Base-by-base conservation (phyloP, 2,888 invertebrate genomes). In the Dynastes hyllus region DNA sequence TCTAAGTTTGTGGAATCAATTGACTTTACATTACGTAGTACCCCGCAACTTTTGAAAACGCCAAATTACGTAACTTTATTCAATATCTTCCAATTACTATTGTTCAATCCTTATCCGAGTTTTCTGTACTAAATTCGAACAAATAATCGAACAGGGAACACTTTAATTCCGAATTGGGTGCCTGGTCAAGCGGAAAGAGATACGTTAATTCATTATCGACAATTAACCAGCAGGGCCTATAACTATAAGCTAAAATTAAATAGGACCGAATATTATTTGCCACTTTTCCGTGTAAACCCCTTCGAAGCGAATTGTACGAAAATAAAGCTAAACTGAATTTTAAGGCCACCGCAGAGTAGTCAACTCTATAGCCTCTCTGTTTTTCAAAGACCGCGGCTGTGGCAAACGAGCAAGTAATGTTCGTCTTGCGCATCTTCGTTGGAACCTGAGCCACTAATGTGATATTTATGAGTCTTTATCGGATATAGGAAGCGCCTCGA, bases 371-470 rank as follows among this genome's bases (percentile, higher is more conserved):
- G 84, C 84, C 83, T 84, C 80, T 84, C 78, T 84, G 85, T 73
- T 78, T 86, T 86, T 87, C 87, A 86, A 86, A 83, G 86, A 85
- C 83, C 83, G 81, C 84, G 84, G 86, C 85, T 87, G 87, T 85
- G 86, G 87, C 86, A 87, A 87, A 88, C 87, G 88, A 88, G 87
- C 85, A 86, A 87, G 86, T 87, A 87, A 87, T 87, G 87, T 86
- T 86, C 85, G 84, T 86, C 86, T 84, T 85, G 86, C 86, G 86
- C 87, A 86, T 85, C 85, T 84, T 85, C 84, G 83, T 81, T 83
- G 84, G 85, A 84, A 86, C 85, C 85, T 83, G 84, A 86, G 86
- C 86, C 86, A 85, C 87, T 87, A 88, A 88, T 87, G 88, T 84
- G 86, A 87, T 87, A 88, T 88, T 88, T 87, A 87, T 87, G 86